phyloP scores from a whole-genome alignment of 2,113 vertebrate species.

The human region DNA sequence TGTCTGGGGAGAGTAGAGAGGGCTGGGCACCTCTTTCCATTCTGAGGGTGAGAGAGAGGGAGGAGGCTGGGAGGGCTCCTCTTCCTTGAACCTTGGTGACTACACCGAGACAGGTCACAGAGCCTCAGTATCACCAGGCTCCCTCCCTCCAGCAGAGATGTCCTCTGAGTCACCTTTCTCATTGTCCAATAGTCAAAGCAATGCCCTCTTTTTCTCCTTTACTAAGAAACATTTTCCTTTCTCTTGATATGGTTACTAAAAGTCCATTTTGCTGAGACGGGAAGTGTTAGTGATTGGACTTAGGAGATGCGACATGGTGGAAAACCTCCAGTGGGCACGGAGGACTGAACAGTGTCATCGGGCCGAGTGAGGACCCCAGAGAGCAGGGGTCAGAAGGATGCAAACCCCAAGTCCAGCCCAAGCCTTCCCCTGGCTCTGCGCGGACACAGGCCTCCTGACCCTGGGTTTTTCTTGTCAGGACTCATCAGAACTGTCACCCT shows the following conservation, averaged over 20 bases:
- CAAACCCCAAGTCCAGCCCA: background rate
- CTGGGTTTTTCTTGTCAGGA: background rate
- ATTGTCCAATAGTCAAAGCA: background rate
- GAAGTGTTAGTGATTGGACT: background rate
- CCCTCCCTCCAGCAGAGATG: background rate
- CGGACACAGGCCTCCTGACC: rapidly evolving
- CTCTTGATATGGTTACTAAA: background rate
- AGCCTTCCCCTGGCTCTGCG: background rate
- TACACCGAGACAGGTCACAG: background rate
- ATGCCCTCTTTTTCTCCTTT: background rate
- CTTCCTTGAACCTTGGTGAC: background rate
- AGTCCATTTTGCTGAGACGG: background rate
- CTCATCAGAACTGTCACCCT: background rate
- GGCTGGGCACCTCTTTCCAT: background rate
- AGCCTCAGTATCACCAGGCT: too few relatives aligned
- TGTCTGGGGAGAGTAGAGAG: rapidly evolving
- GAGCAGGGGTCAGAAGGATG: background rate
- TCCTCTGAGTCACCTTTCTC: background rate
- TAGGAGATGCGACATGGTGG: rapidly evolving
- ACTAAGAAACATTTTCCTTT: background rate
- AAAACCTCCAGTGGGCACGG: background rate
- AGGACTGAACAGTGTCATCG: rapidly evolving
- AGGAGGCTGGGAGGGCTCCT: background rate
- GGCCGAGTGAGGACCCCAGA: background rate
- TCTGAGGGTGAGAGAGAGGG: background rate